Conservation (phyloP, 2,113 vertebrate species). For the Anoura caudifer region DNA sequence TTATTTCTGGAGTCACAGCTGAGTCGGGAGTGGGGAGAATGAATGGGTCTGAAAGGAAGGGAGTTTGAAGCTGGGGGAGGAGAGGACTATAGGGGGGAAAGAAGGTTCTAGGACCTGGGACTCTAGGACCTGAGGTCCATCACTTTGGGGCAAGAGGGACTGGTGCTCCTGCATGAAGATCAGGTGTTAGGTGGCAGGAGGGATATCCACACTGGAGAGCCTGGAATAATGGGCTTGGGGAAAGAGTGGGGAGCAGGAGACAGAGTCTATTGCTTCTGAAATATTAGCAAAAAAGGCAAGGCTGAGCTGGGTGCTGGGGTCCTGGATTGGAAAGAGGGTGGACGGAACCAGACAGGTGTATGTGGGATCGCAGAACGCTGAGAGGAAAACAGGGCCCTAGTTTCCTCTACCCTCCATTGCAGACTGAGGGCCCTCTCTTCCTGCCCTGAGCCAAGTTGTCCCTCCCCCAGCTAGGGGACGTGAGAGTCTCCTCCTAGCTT, state of each 20-base stretch:
- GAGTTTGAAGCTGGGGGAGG: neutral
- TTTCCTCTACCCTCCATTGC: neutral
- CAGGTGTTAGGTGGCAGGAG: neutral
- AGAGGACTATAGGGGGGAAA: neutral
- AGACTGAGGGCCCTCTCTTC: neutral
- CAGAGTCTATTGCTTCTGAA: neutral
- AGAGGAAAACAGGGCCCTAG: neutral
- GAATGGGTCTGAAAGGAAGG: neutral
- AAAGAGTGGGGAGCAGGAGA: neutral
- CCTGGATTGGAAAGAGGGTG: neutral
- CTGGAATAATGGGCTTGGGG: neutral
- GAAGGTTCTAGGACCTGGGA: neutral
- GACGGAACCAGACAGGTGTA: neutral
- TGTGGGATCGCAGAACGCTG: neutral
- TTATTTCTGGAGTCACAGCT: slow-evolving; percentile 72
- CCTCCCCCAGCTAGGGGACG: neutral
- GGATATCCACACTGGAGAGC: neutral
- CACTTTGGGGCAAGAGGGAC: neutral
- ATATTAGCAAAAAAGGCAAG: neutral
- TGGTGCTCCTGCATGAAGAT: neutral
- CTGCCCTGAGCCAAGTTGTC: neutral
- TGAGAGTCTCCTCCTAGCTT: neutral
- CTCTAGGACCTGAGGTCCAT: neutral
- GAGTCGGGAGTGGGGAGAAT: slow-evolving; percentile 12
- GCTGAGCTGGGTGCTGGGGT: neutral